A percentile compares a stretch with the other conserved stretches of the same genome.
Evolutionary conservation across 2,888 invertebrate genomes (phyloP).

Genomic region (Drosophila parthenogenetica): DNA sequence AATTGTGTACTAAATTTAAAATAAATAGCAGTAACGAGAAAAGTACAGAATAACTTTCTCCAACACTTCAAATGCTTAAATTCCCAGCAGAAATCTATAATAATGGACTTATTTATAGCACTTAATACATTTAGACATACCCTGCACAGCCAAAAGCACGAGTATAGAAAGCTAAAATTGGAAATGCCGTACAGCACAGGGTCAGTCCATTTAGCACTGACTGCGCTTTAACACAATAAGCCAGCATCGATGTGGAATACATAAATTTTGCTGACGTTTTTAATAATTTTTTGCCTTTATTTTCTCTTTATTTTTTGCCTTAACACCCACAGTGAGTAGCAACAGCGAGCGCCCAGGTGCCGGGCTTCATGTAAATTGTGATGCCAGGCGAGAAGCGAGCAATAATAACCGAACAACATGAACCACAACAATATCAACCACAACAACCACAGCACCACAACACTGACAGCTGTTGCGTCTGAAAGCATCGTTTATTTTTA

Average conservation of each 20-base stretch:
- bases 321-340: constrained; percentile 20
- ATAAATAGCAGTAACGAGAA: too few species aligned
- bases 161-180: constrained; percentile 20
- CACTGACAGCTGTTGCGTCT: constrained; percentile 64
- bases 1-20: too few species aligned
- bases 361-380: constrained; percentile 38
- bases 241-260: constrained; percentile 27
- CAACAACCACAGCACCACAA: constrained; percentile 43
- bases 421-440: constrained; percentile 20
- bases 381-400: constrained; percentile 4
- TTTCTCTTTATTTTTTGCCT: not conserved
- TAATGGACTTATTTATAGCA: not conserved
- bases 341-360: constrained; percentile 37
- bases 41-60: too few species aligned
- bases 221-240: constrained; percentile 42
- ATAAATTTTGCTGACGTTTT: constrained; percentile 46
- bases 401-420: constrained; percentile 25
- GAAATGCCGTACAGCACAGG: constrained; percentile 26
- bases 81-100: not conserved
- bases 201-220: constrained; percentile 25
- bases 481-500: constrained; percentile 46
- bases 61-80: too few species aligned
- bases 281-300: constrained; percentile 28
- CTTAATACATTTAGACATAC: not conserved
- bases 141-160: not conserved